Percentiles rank a stretch among this genome's conserved stretches.
Conservation (phyloP, 2,113 vertebrate species). For the Montifringilla adamsi region DNA sequence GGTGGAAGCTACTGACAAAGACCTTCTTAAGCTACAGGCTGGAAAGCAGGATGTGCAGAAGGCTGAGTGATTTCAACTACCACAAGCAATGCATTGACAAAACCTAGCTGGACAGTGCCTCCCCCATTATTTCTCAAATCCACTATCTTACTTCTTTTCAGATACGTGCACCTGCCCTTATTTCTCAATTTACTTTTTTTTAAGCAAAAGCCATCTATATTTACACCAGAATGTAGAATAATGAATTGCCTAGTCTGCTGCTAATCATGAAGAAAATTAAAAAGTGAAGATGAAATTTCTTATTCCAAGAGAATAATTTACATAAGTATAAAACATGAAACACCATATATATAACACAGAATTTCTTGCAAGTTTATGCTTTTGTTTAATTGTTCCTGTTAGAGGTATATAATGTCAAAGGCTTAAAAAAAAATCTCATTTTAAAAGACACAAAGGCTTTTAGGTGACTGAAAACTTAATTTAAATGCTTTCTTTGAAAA, state of each 20-base stretch:
- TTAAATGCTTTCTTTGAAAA: not conserved
- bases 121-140: constrained; percentile 9
- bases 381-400: not conserved
- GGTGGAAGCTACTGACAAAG: not conserved
- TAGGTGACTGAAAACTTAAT: not conserved
- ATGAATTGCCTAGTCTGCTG: not conserved
- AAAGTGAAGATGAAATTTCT: not conserved
- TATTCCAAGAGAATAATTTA: not conserved
- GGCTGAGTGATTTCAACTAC: not conserved
- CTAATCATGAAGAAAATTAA: not conserved
- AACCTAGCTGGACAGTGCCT: not conserved
- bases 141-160: not conserved
- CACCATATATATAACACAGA: not conserved
- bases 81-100: not conserved
- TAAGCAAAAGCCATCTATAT: not conserved
- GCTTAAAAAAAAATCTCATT: not conserved
- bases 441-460: not conserved
- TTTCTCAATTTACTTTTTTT: not conserved
- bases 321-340: not conserved
- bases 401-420: not conserved
- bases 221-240: not conserved
- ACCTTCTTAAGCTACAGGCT: not conserved
- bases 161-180: not conserved
- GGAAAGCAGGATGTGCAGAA: not conserved
- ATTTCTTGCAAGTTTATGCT: not conserved